A percentile compares a stretch with the other conserved stretches of the same genome.
phyloP scores from a whole-genome alignment of 2,888 invertebrate species.

The Strigamia transsilvanica region DNA sequence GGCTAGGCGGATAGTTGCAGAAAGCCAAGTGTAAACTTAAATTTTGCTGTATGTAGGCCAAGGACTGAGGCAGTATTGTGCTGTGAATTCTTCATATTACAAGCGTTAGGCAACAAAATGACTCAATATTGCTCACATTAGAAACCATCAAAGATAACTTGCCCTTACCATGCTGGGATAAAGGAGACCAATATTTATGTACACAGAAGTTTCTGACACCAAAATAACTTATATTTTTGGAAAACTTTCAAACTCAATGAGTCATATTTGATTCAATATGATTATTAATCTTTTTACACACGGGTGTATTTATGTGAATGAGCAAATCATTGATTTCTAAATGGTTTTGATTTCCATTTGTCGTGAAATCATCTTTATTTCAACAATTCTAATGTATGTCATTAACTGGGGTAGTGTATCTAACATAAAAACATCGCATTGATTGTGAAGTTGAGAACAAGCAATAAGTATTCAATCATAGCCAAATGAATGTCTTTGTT shows the following conservation, averaged over 20 bases:
- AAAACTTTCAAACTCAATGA: too few species aligned
- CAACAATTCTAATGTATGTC: too few species aligned
- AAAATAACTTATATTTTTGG: too few species aligned
- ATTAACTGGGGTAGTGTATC: background rate
- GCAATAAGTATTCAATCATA: background rate
- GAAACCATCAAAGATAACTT: background rate
- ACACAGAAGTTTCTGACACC: too few species aligned
- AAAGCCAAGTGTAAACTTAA: slow-evolving; percentile 55
- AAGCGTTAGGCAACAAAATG: background rate
- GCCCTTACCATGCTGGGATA: too few species aligned
- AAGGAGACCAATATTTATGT: too few species aligned
- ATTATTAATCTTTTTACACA: too few species aligned
- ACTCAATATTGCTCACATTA: background rate
- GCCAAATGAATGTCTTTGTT: background rate
- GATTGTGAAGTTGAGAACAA: background rate
- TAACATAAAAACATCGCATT: background rate
- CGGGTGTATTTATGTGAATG: too few species aligned
- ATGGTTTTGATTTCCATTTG: too few species aligned
- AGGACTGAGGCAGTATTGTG: background rate
- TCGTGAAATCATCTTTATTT: too few species aligned
- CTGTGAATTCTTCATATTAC: background rate
- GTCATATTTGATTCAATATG: too few species aligned
- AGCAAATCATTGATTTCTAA: too few species aligned
- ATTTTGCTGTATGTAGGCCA: background rate
- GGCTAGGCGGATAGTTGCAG: slow-evolving; percentile 55